phyloP scores from a whole-genome alignment of 2,113 vertebrate species.

The Melospiza georgiana region DNA sequence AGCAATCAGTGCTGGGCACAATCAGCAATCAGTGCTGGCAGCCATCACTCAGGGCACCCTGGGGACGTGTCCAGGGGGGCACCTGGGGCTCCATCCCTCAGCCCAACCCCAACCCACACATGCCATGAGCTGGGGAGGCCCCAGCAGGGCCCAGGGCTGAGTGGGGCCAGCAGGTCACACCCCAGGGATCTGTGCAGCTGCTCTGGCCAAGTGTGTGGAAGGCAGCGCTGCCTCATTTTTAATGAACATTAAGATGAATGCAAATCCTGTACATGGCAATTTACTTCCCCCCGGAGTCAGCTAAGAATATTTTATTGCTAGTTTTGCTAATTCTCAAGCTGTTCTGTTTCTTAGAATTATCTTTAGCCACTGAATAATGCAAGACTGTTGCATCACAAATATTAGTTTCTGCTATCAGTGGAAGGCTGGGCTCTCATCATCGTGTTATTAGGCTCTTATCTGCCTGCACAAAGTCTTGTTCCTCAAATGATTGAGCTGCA shows the following conservation, averaged over 20 bases:
- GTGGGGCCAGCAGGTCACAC: accelerated
- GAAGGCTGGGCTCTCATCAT: slow-evolving; percentile 19
- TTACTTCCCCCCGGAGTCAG: slow-evolving; percentile 38
- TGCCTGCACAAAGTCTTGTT: slow-evolving; percentile 33
- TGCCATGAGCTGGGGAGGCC: neutral
- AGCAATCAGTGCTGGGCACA: neutral
- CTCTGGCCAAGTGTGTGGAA: neutral
- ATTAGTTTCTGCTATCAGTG: slow-evolving; percentile 44
- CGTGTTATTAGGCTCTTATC: slow-evolving; percentile 7
- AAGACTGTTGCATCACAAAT: slow-evolving; percentile 46
- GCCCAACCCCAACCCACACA: accelerated
- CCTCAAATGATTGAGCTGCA: neutral
- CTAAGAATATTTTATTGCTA: slow-evolving; percentile 56
- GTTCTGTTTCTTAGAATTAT: slow-evolving; percentile 56
- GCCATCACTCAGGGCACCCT: accelerated
- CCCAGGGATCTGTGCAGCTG: neutral
- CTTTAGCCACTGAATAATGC: slow-evolving; percentile 61
- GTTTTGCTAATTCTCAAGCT: slow-evolving; percentile 65
- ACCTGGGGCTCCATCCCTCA: neutral
- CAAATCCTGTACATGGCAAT: slow-evolving; percentile 46
- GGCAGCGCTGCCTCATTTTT: neutral
- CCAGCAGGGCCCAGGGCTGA: neutral
- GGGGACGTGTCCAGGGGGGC: accelerated
- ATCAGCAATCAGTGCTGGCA: neutral
- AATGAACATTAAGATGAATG: slow-evolving; percentile 49